Base-by-base conservation (phyloP, 2,797 vertebrate species). In the Oreochromis grahami region DNA sequence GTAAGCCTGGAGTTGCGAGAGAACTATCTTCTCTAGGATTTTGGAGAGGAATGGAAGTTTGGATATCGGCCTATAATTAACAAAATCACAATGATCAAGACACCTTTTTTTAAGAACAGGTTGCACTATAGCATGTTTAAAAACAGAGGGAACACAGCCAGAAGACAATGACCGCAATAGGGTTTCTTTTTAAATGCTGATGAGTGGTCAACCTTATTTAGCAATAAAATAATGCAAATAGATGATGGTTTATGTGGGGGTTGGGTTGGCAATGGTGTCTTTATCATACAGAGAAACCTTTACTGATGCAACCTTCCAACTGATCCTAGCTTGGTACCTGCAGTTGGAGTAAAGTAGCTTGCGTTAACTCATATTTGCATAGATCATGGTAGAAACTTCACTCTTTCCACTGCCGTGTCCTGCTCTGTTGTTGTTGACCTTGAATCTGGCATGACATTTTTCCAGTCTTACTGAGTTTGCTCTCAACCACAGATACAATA, bases 101-200 rank as follows among this genome's bases (percentile, higher is more conserved):
- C 3, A 0, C 53, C 4, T 29, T 15, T 29, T 8, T 56, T 56
- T 2, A 29, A 15, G 24, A 56, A 1, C 1, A 56, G 24, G 53
- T 15, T 9, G 7, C 7, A 56, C 53, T 15, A 56, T 56, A 56
- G 13, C 24, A 56, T 56, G 53, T 56, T 56, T 9, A 56, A 0
- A 56, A 0, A 29, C 24, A 29, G 24, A 56, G 24, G 24, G 4
- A 55, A 56, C 53, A 0, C 29, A 56, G 53, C 14, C 53, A 56
- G 53, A 56, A 56, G 53, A 56, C 53, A 29, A 29, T 26, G 24
- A 26, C 24, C 24, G 24, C 24, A 17, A 56, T 38, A 63, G 7
- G 60, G n/a, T n/a, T 13, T 63, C 4, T 63, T 65, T 65, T 36
- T 36, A 38, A 65, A 65, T 19, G 11, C 4, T 36, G 9, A 60